A percentile compares a stretch with the other conserved stretches of the same genome.
phyloP scores from a whole-genome alignment of 2,797 vertebrate genomes.

The Myiothlypis chrysogaster region DNA sequence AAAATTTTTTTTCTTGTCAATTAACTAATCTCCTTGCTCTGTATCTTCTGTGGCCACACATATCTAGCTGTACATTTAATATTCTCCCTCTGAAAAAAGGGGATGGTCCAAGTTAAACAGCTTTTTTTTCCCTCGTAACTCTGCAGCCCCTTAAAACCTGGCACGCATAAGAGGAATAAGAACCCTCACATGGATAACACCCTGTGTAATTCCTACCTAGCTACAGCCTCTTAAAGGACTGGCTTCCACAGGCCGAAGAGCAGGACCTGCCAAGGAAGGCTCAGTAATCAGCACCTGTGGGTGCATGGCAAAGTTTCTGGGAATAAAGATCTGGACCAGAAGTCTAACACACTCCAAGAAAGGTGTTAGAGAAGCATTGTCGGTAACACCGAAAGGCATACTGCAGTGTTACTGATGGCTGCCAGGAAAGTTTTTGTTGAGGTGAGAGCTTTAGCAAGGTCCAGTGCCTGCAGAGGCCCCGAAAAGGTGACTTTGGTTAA shows the following conservation, averaged over 20 bases:
- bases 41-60: neutral
- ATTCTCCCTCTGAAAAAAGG: neutral
- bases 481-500: neutral
- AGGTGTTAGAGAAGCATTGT: fast-evolving
- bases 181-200: neutral
- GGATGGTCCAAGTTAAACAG: neutral
- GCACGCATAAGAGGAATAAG: fast-evolving
- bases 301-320: neutral
- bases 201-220: fast-evolving
- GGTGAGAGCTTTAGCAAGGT: neutral
- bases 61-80: fast-evolving
- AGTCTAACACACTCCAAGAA: fast-evolving
- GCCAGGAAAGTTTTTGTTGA: neutral
- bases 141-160: neutral
- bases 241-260: fast-evolving
- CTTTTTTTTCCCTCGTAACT: neutral
- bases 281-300: neutral
- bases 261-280: neutral
- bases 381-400: fast-evolving
- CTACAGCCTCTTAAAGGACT: too few relatives aligned
- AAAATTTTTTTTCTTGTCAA: neutral
- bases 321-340: neutral
- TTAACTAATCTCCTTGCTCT: neutral
- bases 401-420: neutral
- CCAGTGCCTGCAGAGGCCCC: fast-evolving